These are phyloP conservation scores for Betta splendens DNA, from an alignment of 2,797 vertebrate species.

Conservation along the genomic window DNA sequence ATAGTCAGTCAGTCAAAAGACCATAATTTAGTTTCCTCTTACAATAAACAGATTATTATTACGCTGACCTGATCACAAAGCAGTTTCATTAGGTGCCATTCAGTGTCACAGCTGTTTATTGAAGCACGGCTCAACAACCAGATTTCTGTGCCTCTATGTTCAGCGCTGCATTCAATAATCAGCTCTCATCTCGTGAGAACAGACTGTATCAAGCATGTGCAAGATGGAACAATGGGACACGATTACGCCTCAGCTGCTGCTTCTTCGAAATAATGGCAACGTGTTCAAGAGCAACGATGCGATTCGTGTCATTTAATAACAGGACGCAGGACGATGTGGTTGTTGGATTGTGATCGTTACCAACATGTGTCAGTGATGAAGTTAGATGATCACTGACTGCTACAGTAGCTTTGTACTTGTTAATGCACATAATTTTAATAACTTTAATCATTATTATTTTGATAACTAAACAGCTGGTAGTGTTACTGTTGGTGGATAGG, in stretches of 20 bases:
- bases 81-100: constrained; percentile 39
- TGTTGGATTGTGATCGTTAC: neutral
- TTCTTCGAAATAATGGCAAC: constrained; percentile 26
- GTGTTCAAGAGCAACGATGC: constrained; percentile 34
- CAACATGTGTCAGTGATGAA: neutral
- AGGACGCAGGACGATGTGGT: constrained; percentile 13
- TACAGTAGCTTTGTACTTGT: too few species aligned
- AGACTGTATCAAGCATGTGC: constrained; percentile 39
- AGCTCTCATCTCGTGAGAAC: constrained; percentile 46
- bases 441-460: too few species aligned
- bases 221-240: constrained; percentile 40
- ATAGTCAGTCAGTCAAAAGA: neutral
- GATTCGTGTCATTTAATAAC: constrained; percentile 13
- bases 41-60: constrained; percentile 20
- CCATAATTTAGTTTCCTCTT: neutral
- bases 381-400: constrained; percentile 7
- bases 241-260: constrained; percentile 37
- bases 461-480: too few species aligned
- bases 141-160: constrained; percentile 46
- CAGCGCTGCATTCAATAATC: constrained; percentile 54
- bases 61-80: constrained; percentile 32
- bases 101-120: constrained; percentile 42
- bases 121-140: constrained; percentile 55
- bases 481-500: too few species aligned
- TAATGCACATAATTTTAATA: too few species aligned